These are phyloP conservation scores for Serilophus lunatus DNA, from an alignment of 2,113 vertebrate genomes.

Conservation along the genomic window DNA sequence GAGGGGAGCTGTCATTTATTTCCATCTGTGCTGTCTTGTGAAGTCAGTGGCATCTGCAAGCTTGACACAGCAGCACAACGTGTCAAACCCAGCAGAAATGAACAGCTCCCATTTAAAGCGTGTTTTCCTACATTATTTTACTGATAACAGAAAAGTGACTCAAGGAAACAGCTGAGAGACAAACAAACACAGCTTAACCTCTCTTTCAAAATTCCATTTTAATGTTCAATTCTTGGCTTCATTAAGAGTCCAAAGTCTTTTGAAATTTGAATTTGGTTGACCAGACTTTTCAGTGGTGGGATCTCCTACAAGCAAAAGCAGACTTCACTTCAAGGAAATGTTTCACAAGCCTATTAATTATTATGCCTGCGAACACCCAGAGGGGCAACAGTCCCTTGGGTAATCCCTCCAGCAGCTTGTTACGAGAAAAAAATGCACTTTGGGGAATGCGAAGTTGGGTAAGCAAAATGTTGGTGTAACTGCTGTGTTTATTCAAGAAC, in stretches of 20 bases:
- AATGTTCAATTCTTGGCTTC: not conserved
- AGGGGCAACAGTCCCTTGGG: not conserved
- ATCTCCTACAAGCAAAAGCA: not conserved
- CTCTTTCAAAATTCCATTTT: not conserved
- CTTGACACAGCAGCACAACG: not conserved
- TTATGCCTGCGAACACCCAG: not conserved
- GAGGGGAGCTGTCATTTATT: not conserved
- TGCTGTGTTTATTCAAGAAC: not conserved
- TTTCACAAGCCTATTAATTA: not conserved
- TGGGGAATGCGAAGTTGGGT: not conserved
- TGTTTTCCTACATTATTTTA: not conserved
- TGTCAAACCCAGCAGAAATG: not conserved
- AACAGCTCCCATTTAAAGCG: not conserved
- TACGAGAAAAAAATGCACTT: not conserved
- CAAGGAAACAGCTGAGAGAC: not conserved
- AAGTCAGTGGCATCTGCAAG: not conserved
- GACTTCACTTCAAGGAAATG: not conserved
- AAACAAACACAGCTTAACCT: not conserved
- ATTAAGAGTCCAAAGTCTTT: not conserved
- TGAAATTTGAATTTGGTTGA: not conserved
- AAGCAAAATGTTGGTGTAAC: not conserved
- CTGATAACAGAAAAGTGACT: not conserved
- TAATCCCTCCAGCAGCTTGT: not conserved
- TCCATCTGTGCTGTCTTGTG: not conserved
- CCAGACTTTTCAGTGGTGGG: not conserved